Evolutionary conservation across 2,888 invertebrate genomes (phyloP).

Genomic region (Girardia tigrina): DNA sequence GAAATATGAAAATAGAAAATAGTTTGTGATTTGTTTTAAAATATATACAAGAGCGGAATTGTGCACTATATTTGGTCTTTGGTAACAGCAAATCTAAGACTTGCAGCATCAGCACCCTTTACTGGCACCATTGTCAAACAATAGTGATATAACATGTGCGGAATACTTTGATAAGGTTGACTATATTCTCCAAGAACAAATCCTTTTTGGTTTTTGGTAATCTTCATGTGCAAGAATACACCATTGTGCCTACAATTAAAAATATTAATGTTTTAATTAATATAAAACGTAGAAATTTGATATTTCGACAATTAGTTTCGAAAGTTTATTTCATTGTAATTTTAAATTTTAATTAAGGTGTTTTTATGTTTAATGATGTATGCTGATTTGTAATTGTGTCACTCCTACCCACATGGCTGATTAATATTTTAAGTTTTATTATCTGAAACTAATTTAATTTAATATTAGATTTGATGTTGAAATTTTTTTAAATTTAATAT

Average conservation of each 20-base stretch:
- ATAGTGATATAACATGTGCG: conserved; percentile 21
- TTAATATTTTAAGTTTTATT: too few relatives aligned
- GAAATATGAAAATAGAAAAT: not conserved
- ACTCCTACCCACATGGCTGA: too few relatives aligned
- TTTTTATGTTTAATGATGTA: too few relatives aligned
- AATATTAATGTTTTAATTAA: too few relatives aligned
- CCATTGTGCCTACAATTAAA: not conserved
- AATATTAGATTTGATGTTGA: too few relatives aligned
- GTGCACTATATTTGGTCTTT: not conserved
- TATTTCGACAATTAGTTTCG: too few relatives aligned
- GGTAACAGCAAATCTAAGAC: not conserved
- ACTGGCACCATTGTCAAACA: not conserved
- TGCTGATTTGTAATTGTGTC: too few relatives aligned
- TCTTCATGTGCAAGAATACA: conserved; percentile 21
- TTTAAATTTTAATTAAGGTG: too few relatives aligned
- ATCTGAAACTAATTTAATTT: too few relatives aligned
- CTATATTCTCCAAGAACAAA: conserved; percentile 26
- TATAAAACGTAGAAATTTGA: too few relatives aligned
- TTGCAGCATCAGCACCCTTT: conserved; percentile 11
- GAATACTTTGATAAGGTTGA: conserved; percentile 25
- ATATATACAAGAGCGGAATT: not conserved
- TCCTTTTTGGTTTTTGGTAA: not conserved
- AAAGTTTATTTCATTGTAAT: too few relatives aligned
- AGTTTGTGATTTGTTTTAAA: not conserved
- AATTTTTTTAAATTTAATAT: too few relatives aligned